phyloP scores from a whole-genome alignment of 2,113 vertebrate species.

The Neotragus pygmaeus region DNA sequence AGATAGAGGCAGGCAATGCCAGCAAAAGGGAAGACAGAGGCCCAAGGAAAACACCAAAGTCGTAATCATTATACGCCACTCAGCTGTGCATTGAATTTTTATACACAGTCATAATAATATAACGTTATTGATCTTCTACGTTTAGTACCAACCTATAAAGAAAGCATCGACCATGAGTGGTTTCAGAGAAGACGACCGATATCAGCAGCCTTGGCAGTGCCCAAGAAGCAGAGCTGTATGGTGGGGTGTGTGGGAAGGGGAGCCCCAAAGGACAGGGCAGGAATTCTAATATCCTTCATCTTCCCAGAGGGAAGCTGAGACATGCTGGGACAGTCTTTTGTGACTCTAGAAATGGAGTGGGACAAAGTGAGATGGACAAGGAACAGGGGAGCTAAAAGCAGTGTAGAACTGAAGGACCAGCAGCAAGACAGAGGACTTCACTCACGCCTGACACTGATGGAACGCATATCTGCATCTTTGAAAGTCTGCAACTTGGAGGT shows the following conservation, averaged over 20 bases:
- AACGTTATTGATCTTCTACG: not conserved
- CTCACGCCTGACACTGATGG: not conserved
- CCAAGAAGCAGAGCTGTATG: not conserved
- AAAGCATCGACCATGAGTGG: not conserved
- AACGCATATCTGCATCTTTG: not conserved
- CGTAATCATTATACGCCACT: accelerated
- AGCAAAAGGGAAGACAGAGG: not conserved
- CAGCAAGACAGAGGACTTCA: not conserved
- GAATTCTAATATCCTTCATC: not conserved
- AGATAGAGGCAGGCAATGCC: not conserved
- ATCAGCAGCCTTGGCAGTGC: not conserved
- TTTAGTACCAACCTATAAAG: not conserved
- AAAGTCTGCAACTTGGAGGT: not conserved
- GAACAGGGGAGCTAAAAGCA: no score
- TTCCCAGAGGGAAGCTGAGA: not conserved
- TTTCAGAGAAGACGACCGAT: accelerated
- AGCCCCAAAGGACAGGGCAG: no score
- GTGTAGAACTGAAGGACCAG: not conserved
- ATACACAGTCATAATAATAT: not conserved
- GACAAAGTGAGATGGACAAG: not conserved
- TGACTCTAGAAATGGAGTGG: not conserved
- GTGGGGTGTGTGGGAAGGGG: not conserved
- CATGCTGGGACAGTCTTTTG: not conserved
- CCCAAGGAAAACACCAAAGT: not conserved
- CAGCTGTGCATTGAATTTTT: not conserved